phyloP scores from a whole-genome alignment of 2,888 invertebrate genomes.

The Steromphala cineraria region DNA sequence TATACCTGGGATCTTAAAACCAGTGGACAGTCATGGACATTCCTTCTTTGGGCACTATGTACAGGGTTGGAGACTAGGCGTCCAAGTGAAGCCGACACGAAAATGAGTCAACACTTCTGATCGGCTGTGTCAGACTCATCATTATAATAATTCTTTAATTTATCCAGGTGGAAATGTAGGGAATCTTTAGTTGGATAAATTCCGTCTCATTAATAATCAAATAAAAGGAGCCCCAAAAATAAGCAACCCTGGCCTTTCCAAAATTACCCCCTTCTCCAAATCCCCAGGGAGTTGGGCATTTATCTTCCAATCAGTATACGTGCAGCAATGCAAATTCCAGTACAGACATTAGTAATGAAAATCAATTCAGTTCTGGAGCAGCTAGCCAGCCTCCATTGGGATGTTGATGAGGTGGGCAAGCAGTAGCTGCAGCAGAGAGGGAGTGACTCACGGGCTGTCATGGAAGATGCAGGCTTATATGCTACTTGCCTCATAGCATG shows the following conservation, averaged over 20 bases:
- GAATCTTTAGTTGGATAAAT: background rate
- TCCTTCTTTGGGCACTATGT: background rate
- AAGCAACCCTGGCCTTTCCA: background rate
- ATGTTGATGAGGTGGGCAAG: background rate
- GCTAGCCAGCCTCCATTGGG: background rate
- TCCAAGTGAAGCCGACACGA: background rate
- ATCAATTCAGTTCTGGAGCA: background rate
- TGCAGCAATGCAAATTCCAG: background rate
- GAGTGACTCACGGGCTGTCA: conserved; percentile 1
- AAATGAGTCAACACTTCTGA: conserved; percentile 16
- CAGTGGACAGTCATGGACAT: background rate
- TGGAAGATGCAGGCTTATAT: background rate
- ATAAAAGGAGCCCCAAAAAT: background rate
- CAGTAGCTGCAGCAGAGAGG: background rate
- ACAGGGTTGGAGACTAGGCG: conserved; percentile 1
- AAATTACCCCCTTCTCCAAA: background rate
- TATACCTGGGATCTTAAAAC: background rate
- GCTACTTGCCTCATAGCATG: background rate
- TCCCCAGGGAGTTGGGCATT: background rate
- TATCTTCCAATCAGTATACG: too few relatives aligned
- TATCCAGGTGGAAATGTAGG: background rate
- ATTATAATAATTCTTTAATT: conserved; percentile 18
- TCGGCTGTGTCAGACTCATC: conserved; percentile 9
- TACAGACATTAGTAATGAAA: background rate
- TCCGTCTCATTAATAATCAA: background rate